phyloP scores from a whole-genome alignment of 53 echinoderm and acorn worm genomes.

The Glandiceps talaboti region DNA sequence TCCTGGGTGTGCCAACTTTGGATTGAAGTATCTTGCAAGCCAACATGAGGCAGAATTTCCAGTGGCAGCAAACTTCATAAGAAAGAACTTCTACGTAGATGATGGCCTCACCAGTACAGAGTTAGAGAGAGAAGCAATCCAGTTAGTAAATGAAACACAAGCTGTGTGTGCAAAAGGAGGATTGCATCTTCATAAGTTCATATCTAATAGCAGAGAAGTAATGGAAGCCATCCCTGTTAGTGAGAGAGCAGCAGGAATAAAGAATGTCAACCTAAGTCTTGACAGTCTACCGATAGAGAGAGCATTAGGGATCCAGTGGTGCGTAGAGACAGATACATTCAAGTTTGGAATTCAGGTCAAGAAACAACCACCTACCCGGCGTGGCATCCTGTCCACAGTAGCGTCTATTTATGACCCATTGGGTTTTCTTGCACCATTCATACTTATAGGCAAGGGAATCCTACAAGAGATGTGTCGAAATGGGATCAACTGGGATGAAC shows the following conservation, averaged over 20 bases:
- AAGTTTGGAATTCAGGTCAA: slow-evolving; percentile 19
- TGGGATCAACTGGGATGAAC: slow-evolving; percentile 35
- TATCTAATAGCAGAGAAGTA: too few species aligned
- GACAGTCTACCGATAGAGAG: slow-evolving; percentile 37
- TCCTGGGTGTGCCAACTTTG: slow-evolving; percentile 40
- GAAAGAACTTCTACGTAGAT: too few species aligned
- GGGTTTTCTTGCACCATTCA: slow-evolving; percentile 38
- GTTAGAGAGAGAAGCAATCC: slow-evolving; percentile 7
- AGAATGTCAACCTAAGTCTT: background rate
- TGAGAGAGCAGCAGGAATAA: too few species aligned
- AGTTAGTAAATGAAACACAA: slow-evolving; percentile 23
- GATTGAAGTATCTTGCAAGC: too few species aligned
- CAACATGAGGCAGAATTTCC: too few species aligned
- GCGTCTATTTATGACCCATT: slow-evolving; percentile 34
- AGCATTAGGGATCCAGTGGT: slow-evolving; percentile 43
- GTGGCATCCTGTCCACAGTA: slow-evolving; percentile 27
- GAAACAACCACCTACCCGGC: slow-evolving; percentile 8
- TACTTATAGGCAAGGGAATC: slow-evolving; percentile 37
- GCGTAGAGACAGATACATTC: slow-evolving; percentile 29
- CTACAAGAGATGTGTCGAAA: slow-evolving; percentile 29
- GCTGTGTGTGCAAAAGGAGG: too few species aligned
- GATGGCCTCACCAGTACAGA: slow-evolving; percentile 36
- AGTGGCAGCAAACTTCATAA: slow-evolving; percentile 32
- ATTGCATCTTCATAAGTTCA: too few species aligned
- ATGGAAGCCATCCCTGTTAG: too few species aligned